phyloP scores from a whole-genome alignment of 2,797 vertebrate species.

The Chiroxiphia lanceolata region DNA sequence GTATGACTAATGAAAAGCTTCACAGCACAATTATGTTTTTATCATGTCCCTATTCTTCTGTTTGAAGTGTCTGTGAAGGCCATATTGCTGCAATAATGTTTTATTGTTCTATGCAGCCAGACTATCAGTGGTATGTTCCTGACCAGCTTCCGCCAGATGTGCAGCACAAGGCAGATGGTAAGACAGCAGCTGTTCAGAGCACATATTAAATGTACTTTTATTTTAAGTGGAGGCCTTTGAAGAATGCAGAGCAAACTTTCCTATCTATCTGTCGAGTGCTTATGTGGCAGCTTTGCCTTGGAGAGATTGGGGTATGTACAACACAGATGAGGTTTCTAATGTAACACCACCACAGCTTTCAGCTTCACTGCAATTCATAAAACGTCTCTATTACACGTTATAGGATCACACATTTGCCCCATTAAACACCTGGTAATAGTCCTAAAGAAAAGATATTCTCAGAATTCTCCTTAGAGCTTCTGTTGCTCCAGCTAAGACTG shows the following conservation, averaged over 20 bases:
- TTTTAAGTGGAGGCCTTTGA: conserved; percentile 23
- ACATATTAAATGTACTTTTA: conserved; percentile 58
- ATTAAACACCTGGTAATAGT: neutral
- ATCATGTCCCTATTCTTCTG: conserved; percentile 49
- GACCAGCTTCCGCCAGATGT: conserved; percentile 78
- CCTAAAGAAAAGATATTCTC: neutral
- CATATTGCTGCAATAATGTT: conserved; percentile 73
- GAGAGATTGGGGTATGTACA: neutral
- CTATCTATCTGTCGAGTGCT: neutral
- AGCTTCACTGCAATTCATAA: neutral
- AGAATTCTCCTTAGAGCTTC: neutral
- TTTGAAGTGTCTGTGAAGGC: conserved; percentile 73
- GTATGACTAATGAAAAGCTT: conserved; percentile 49
- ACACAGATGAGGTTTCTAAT: conserved; percentile 6
- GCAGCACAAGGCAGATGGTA: conserved; percentile 72
- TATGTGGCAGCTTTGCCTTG: neutral
- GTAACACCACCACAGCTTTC: neutral
- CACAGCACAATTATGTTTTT: conserved; percentile 48
- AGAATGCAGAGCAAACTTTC: conserved; percentile 23
- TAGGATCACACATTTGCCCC: neutral
- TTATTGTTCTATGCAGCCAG: conserved; percentile 77
- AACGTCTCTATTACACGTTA: neutral
- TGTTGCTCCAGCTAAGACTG: neutral
- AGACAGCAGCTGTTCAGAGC: conserved; percentile 71
- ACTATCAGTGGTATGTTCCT: conserved; percentile 72